Base-by-base conservation (phyloP, 2,113 vertebrate species). In the Cottus gobio region DNA sequence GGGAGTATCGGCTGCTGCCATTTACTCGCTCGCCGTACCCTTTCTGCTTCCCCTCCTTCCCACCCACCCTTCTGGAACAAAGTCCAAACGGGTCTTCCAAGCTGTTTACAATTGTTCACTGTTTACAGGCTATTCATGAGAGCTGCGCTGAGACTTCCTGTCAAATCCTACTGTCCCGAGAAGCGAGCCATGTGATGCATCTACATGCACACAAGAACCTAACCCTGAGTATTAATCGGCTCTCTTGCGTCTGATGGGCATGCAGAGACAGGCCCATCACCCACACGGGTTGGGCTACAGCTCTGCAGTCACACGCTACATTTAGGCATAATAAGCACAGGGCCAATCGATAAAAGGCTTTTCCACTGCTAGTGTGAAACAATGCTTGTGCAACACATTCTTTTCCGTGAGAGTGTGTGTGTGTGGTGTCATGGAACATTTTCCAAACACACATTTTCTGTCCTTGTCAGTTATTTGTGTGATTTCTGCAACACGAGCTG, bases 31-130 rank as follows among this genome's bases (percentile, higher is more conserved):
- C 68, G 71, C 83, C 18, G 5, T 79, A 82, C 88, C 77, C 76
- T 77, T 63, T 71, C 82, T 68, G 5, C 57, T 9, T 79, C 81
- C 72, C 69, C 75, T 65, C 85, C 80, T 36, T 46, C 56, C 67
- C 62, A 15, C 26, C 93, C 71, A 92, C 86, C 90, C 92, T 91
- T 76, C 77, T 85, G 87, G 85, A 93, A 82, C 89, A 85, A 92
- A 89, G 85, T 89, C 85, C 85, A 90, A 85, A 79, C 26, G 81
- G 76, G 67, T 84, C 86, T 69, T 90, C 79, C 34, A 72, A 91
- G 89, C 83, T 93, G 91, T 94, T 93, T 92, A 94, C 86, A 88
- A 87, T 91, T 93, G 90, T 92, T 90, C 82, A 77, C 44, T 92
- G 93, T 94, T 95, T 93, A 92, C 80, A 67, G 73, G 87, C 87